Evolutionary conservation across 2,797 vertebrate genomes (phyloP).

Genomic region (Denticeps clupeoides): DNA sequence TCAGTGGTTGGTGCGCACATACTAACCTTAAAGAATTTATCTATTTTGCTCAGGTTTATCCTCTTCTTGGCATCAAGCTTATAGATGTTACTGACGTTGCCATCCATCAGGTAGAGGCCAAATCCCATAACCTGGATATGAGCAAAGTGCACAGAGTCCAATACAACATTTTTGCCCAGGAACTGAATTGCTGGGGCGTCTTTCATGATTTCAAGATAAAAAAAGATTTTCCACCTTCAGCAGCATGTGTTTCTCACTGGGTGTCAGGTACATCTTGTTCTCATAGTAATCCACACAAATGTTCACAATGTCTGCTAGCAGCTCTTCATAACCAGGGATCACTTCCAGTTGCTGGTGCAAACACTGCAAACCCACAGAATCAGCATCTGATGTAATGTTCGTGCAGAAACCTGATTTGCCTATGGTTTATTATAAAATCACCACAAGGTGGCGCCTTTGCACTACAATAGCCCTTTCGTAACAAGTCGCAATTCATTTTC

Average conservation of each 20-base stretch:
- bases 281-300: constrained; percentile 82
- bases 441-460: too few relatives aligned
- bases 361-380: too few relatives aligned
- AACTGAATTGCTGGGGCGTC: too few relatives aligned
- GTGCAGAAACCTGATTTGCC: too few relatives aligned
- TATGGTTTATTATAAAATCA: too few relatives aligned
- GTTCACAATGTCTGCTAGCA: constrained; percentile 79
- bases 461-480: too few relatives aligned
- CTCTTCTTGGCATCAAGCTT: constrained; percentile 80
- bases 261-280: constrained; percentile 81
- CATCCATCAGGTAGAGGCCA: constrained; percentile 80
- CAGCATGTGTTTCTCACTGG: constrained; percentile 81
- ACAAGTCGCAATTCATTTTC: too few relatives aligned
- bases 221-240: constrained; percentile 61
- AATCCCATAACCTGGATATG: constrained; percentile 74
- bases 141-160: background rate
- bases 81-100: constrained; percentile 81
- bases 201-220: too few relatives aligned
- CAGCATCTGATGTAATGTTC: too few relatives aligned
- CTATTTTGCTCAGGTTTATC: constrained; percentile 81
- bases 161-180: background rate
- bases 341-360: constrained; percentile 79
- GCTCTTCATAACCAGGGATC: constrained; percentile 76
- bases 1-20: background rate
- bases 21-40: constrained; percentile 80